Conservation (phyloP, 23 tunicate genomes). For the Diplosoma virens region DNA sequence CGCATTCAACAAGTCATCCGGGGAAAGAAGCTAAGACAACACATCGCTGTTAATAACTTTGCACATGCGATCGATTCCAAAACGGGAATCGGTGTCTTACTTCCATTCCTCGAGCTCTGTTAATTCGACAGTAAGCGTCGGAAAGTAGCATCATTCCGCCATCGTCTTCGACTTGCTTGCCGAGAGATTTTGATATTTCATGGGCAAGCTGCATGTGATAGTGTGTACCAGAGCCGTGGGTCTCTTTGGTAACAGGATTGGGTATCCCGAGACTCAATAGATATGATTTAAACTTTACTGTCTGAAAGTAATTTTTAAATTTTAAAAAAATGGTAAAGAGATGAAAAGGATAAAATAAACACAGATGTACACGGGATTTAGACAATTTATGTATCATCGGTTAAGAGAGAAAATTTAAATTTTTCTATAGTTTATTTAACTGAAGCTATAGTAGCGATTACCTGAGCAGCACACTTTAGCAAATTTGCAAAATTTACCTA, state of each 20-base stretch:
- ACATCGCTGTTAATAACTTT: neutral
- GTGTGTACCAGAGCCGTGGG: conserved; percentile 88
- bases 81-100: too few relatives aligned
- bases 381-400: too few relatives aligned
- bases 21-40: conserved; percentile 57
- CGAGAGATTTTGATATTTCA: conserved; percentile 47
- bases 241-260: conserved; percentile 92
- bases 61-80: too few relatives aligned
- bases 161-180: conserved; percentile 19
- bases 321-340: neutral
- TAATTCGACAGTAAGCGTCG: conserved; percentile 86
- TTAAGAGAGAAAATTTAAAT: too few relatives aligned
- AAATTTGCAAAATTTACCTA: too few relatives aligned
- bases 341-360: too few relatives aligned
- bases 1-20: conserved; percentile 82
- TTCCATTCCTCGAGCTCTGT: conserved; percentile 93
- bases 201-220: conserved; percentile 93
- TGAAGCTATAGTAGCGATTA: too few relatives aligned
- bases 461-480: too few relatives aligned
- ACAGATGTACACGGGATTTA: too few relatives aligned
- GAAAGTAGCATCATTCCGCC: conserved; percentile 81
- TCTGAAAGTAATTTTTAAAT: conserved; percentile 31
- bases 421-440: too few relatives aligned
- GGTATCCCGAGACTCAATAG: conserved; percentile 88
- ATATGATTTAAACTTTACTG: conserved; percentile 86